Evolutionary conservation across 37 sponge, comb jelly and placozoan genomes (phyloP).

Genomic region (Theonella swinhoei): DNA sequence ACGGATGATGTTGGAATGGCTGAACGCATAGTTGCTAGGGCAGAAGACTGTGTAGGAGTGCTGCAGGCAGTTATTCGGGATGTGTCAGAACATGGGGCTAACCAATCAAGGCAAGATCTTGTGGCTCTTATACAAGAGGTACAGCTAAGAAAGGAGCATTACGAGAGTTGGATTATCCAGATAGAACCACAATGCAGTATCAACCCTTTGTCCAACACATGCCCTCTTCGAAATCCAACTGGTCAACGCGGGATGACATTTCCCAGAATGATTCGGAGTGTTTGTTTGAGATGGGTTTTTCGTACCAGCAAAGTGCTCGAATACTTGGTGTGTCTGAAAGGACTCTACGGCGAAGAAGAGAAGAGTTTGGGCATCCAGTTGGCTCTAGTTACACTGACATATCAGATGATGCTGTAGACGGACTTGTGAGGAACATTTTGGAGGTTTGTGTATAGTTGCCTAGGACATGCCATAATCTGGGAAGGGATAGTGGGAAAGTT

Average conservation of each 20-base stretch:
- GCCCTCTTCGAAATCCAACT: not conserved
- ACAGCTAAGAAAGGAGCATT: not conserved
- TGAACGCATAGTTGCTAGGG: not conserved
- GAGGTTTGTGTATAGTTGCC: not conserved
- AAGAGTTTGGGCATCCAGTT: not conserved
- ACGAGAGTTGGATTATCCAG: not conserved
- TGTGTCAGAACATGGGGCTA: not conserved
- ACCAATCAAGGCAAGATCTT: not conserved
- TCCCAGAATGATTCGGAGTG: not conserved
- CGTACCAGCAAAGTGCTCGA: not conserved
- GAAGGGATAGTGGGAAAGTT: no score
- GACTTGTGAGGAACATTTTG: not conserved
- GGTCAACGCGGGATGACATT: not conserved
- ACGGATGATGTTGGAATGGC: conserved; percentile 20
- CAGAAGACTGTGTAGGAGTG: conserved; percentile 5
- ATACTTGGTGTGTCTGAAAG: not conserved
- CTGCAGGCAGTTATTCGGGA: not conserved
- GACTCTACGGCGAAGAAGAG: not conserved
- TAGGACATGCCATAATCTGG: no score
- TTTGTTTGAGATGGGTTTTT: not conserved
- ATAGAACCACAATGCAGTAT: not conserved
- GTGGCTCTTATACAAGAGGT: not conserved
- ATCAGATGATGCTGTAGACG: not conserved
- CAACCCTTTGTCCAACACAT: no score
- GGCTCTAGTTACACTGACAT: conserved; percentile 5